These are phyloP conservation scores for Cephalopachus bancanus DNA, from an alignment of 2,797 vertebrate genomes.

Conservation along the genomic window DNA sequence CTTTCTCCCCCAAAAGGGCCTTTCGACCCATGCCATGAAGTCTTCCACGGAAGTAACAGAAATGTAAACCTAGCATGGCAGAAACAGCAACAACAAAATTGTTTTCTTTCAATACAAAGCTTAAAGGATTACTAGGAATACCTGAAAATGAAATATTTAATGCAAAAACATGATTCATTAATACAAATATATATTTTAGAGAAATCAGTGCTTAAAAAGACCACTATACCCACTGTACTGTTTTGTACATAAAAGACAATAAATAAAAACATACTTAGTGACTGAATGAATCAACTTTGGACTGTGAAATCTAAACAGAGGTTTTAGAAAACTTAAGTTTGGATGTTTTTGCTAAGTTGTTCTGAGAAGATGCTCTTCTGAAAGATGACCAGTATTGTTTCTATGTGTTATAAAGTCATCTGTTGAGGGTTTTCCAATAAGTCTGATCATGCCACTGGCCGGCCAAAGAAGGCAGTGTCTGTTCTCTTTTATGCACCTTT, in stretches of 20 bases:
- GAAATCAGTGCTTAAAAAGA: not conserved
- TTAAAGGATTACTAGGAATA: slow-evolving; percentile 1
- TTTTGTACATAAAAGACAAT: not conserved
- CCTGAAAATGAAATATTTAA: not conserved
- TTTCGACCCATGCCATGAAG: not conserved
- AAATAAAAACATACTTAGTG: not conserved
- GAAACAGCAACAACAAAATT: not conserved
- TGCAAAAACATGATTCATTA: not conserved
- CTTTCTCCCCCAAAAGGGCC: not conserved
- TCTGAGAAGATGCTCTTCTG: slow-evolving; percentile 56
- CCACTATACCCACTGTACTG: not conserved
- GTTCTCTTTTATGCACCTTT: not conserved
- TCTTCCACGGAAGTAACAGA: not conserved
- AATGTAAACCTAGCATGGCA: not conserved
- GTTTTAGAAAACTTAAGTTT: slow-evolving; percentile 1
- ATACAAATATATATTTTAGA: not conserved
- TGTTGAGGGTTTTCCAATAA: not conserved
- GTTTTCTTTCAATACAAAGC: not conserved
- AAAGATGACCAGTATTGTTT: not conserved
- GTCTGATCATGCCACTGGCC: not conserved
- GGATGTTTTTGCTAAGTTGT: not conserved
- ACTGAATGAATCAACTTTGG: not conserved
- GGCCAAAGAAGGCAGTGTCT: not conserved
- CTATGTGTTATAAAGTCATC: not conserved
- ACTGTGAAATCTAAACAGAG: not conserved